These are phyloP conservation scores for Sialis lutaria DNA, from an alignment of 2,888 invertebrate species.

Conservation along the genomic window DNA sequence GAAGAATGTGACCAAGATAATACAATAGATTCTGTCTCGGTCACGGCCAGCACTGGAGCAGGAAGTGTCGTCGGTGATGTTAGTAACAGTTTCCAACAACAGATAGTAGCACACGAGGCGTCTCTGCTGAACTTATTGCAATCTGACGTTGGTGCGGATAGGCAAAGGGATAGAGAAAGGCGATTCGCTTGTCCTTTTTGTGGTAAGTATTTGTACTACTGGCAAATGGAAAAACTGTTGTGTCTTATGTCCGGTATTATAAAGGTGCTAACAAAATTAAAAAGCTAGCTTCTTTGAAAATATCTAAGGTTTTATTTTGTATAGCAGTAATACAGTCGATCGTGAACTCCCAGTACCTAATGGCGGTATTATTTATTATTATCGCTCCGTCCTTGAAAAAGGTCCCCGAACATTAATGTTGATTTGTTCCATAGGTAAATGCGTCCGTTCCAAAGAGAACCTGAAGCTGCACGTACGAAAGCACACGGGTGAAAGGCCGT, in stretches of 20 bases:
- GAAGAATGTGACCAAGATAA: slow-evolving; percentile 43
- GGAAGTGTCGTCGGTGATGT: slow-evolving; percentile 26
- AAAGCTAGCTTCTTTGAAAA: too few species aligned
- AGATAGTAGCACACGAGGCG: slow-evolving; percentile 34
- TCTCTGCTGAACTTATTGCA: slow-evolving; percentile 49
- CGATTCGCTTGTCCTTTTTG: slow-evolving; percentile 79
- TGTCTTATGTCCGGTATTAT: too few species aligned
- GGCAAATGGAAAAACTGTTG: too few species aligned
- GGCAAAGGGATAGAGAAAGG: slow-evolving; percentile 51
- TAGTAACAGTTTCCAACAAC: slow-evolving; percentile 33
- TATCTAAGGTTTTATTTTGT: too few species aligned
- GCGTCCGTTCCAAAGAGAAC: slow-evolving; percentile 77
- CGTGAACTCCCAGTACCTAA: too few species aligned
- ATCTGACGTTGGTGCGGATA: slow-evolving; percentile 38
- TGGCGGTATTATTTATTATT: too few species aligned
- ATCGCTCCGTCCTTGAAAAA: too few species aligned
- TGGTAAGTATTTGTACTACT: slow-evolving; percentile 23
- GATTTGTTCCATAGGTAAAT: slow-evolving; percentile 29
- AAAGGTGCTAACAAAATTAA: too few species aligned
- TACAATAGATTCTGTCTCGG: slow-evolving; percentile 50
- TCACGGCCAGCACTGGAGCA: slow-evolving; percentile 10
- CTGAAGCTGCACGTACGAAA: slow-evolving; percentile 74
- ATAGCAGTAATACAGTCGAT: too few species aligned
- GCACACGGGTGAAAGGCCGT: slow-evolving; percentile 78
- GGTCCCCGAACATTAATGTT: too few species aligned